Conservation (phyloP, 2,888 invertebrate genomes). For the Rhorus exstirpatorius region DNA sequence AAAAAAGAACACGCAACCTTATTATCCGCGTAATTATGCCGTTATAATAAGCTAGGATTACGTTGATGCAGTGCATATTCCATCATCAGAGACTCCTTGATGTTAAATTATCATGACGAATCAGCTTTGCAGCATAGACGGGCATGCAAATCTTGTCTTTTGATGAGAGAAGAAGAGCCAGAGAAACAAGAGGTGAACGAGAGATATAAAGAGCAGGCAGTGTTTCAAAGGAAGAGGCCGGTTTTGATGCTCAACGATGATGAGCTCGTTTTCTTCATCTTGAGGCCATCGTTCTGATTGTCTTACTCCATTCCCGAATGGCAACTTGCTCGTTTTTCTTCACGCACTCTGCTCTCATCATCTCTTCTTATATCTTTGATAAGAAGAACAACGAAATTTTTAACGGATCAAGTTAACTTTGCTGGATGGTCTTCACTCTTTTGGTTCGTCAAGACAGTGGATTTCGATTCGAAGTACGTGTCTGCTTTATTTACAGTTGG, state of each 20-base stretch:
- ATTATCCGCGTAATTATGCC: slow-evolving; percentile 42
- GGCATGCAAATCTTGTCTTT: slow-evolving; percentile 28
- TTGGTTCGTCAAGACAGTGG: slow-evolving; percentile 29
- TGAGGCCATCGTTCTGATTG: background rate
- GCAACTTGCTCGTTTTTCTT: background rate
- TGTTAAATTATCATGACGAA: background rate
- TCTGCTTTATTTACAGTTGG: slow-evolving; percentile 17
- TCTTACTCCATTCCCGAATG: background rate
- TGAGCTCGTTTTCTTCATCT: slow-evolving; percentile 57
- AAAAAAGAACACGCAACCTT: slow-evolving; percentile 9
- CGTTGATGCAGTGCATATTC: slow-evolving; percentile 31
- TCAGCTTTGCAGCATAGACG: background rate
- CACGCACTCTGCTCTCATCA: background rate
- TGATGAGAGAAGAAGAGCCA: slow-evolving; percentile 10
- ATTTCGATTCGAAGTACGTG: slow-evolving; percentile 26
- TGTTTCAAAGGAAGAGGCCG: slow-evolving; percentile 47
- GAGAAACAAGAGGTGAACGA: background rate
- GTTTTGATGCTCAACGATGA: slow-evolving; percentile 50
- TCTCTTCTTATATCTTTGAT: slow-evolving; percentile 37
- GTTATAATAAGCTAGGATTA: slow-evolving; percentile 32
- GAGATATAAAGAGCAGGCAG: background rate
- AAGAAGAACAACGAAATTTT: slow-evolving; percentile 32
- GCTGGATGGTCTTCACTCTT: slow-evolving; percentile 38
- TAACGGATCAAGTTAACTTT: slow-evolving; percentile 16
- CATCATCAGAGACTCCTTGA: slow-evolving; percentile 1